Conservation (phyloP, 2,888 invertebrate species). For the Trisateles emortualis region DNA sequence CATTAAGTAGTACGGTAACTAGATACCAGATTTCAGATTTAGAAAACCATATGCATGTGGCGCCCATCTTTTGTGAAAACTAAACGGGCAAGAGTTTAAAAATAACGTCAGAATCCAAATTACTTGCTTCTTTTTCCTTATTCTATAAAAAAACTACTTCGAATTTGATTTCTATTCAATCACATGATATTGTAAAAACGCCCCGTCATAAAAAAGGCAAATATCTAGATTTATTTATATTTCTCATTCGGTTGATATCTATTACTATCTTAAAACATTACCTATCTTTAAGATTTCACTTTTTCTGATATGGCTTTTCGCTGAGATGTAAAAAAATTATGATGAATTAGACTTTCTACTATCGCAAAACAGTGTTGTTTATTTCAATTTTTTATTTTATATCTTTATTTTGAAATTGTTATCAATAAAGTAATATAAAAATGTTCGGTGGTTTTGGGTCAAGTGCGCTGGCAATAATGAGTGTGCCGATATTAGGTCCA, state of each 20-base stretch:
- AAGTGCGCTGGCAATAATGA: slow-evolving; percentile 49
- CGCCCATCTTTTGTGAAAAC: no score
- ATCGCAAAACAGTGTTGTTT: slow-evolving; percentile 13
- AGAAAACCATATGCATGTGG: no score
- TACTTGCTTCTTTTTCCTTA: no score
- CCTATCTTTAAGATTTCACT: slow-evolving; percentile 33
- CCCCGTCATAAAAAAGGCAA: no score
- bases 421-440: slow-evolving; percentile 7
- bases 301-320: slow-evolving; percentile 18
- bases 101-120: no score
- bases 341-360: slow-evolving; percentile 19
- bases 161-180: no score
- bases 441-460: slow-evolving; percentile 57
- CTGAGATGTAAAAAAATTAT: slow-evolving; percentile 21
- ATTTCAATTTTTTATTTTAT: background rate
- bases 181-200: no score
- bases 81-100: no score
- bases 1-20: no score
- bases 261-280: background rate
- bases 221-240: no score
- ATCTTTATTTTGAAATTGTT: slow-evolving; percentile 5
- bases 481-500: slow-evolving; percentile 58
- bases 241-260: background rate
- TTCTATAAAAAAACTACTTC: no score
- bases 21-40: no score